These are phyloP conservation scores for Amblyjoppa fuscipennis DNA, from an alignment of 2,888 invertebrate species.

Conservation along the genomic window DNA sequence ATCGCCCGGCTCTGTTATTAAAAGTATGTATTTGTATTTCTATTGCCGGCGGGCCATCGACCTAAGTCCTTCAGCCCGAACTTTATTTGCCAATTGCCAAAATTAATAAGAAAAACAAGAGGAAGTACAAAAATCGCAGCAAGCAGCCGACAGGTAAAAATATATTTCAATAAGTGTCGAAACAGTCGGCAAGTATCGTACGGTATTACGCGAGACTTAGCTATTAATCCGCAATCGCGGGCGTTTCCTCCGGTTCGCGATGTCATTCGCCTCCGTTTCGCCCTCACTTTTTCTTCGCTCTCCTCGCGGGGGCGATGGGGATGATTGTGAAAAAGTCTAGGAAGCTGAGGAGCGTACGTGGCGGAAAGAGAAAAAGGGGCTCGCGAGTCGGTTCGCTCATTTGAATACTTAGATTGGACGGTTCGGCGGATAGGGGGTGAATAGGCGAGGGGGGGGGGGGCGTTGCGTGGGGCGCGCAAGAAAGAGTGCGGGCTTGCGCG, in stretches of 20 bases:
- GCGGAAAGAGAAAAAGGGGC: constrained; percentile 32
- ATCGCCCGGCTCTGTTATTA: no score
- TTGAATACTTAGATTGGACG: constrained; percentile 85
- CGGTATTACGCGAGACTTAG: constrained; percentile 60
- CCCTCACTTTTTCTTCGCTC: background rate
- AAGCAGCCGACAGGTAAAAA: constrained; percentile 39
- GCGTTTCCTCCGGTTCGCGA: constrained; percentile 23
- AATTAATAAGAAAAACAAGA: background rate
- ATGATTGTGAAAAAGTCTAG: constrained; percentile 81
- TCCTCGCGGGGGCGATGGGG: constrained; percentile 54
- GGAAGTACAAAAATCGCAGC: background rate
- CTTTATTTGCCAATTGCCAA: no score
- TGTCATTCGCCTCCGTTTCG: constrained; percentile 11
- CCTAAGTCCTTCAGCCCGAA: no score
- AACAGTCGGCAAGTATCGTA: constrained; percentile 36
- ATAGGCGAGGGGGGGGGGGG: constrained; percentile 38
- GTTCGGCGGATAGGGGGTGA: constrained; percentile 70
- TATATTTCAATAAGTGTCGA: constrained; percentile 66
- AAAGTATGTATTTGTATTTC: no score
- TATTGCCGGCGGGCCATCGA: no score
- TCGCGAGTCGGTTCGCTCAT: constrained; percentile 82
- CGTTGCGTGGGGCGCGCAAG: constrained; percentile 38
- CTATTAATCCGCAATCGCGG: constrained; percentile 66
- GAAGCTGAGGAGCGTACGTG: constrained; percentile 69
- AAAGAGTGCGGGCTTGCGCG: constrained; percentile 58